Evolutionary conservation across 2,113 vertebrate genomes (phyloP).

Genomic region (Sebastes schlegelii): DNA sequence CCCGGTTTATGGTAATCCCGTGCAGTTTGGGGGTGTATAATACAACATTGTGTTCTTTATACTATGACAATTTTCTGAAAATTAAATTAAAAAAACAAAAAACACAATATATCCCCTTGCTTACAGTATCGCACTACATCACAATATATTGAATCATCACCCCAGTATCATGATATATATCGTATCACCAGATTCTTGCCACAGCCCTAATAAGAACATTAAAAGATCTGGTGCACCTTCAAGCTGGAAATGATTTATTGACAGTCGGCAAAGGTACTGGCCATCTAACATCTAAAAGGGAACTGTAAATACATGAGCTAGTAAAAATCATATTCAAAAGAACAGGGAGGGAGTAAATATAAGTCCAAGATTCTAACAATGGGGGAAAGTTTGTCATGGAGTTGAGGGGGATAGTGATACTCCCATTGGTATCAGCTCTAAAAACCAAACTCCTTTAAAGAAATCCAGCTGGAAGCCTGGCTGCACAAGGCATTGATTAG

Average conservation of each 20-base stretch:
- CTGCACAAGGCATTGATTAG: constrained; percentile 58
- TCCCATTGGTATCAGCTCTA: constrained; percentile 59
- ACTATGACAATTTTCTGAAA: too few relatives aligned
- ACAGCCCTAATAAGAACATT: background rate
- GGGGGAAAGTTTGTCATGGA: constrained; percentile 37
- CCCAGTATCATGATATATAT: too few relatives aligned
- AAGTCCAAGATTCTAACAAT: constrained; percentile 46
- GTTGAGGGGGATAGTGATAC: constrained; percentile 47
- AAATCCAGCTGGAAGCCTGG: constrained; percentile 62
- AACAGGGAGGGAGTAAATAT: constrained; percentile 11
- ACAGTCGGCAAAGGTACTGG: background rate
- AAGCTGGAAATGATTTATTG: constrained; percentile 34
- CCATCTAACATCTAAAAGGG: constrained; percentile 3
- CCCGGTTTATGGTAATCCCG: too few relatives aligned
- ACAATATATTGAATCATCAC: too few relatives aligned
- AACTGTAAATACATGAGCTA: constrained; percentile 27
- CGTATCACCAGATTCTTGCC: too few relatives aligned
- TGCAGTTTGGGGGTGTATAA: too few relatives aligned
- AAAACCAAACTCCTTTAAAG: constrained; percentile 52
- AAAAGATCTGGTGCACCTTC: constrained; percentile 8
- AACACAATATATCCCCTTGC: too few relatives aligned
- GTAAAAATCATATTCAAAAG: constrained; percentile 21
- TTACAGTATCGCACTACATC: too few relatives aligned
- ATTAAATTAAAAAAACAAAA: too few relatives aligned
- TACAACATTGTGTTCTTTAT: too few relatives aligned